Conservation (phyloP, 2,113 vertebrate species). For the Rhabdornis inornatus region DNA sequence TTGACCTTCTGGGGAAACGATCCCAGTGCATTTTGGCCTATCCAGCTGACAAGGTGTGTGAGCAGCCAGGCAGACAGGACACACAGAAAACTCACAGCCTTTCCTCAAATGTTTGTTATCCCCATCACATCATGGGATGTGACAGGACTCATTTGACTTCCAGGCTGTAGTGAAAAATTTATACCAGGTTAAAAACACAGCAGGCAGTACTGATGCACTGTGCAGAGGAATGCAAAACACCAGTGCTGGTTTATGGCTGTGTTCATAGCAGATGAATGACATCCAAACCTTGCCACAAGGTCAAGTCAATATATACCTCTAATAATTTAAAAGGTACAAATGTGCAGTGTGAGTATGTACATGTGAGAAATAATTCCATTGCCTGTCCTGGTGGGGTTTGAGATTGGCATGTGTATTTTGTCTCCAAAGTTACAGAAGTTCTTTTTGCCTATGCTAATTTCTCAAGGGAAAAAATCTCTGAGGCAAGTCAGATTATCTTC, state of each 20-base stretch:
- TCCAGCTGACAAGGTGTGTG: neutral
- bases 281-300: neutral
- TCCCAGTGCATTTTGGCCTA: neutral
- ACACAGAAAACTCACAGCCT: neutral
- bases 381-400: neutral
- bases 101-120: neutral
- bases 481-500: neutral
- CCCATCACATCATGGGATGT: accelerated
- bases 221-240: neutral
- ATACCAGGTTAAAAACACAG: neutral
- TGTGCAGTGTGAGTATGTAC: neutral
- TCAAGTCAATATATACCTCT: neutral
- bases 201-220: neutral
- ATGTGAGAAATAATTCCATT: neutral
- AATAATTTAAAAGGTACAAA: neutral
- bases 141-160: neutral
- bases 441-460: neutral
- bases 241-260: neutral
- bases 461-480: neutral
- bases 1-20: neutral
- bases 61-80: neutral
- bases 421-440: neutral
- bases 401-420: neutral
- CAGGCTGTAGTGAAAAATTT: neutral
- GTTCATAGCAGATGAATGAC: neutral